Evolutionary conservation across 2,888 invertebrate genomes (phyloP).

Genomic region (Sarcophaga caerulescens): DNA sequence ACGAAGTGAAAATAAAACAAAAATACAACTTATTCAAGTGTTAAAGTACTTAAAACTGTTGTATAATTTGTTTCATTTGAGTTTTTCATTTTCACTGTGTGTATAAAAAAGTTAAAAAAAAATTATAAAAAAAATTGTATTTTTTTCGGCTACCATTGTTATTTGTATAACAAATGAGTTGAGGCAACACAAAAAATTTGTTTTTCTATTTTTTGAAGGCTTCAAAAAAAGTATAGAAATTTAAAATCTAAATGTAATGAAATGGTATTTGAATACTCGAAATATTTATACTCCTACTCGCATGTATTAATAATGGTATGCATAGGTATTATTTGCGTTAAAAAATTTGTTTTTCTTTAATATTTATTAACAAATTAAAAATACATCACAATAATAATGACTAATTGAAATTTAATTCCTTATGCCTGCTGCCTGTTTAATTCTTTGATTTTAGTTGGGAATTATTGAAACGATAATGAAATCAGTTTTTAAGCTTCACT

Average conservation of each 20-base stretch:
- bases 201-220: neutral
- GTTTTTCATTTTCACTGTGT: neutral
- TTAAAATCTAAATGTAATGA: neutral
- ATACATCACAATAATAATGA: conserved; percentile 28
- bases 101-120: neutral
- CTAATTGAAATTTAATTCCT: conserved; percentile 39
- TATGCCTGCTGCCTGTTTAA: neutral
- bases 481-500: conserved; percentile 49
- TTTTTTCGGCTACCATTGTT: neutral
- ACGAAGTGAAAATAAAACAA: neutral
- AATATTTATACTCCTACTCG: neutral
- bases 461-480: conserved; percentile 8
- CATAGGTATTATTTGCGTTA: neutral
- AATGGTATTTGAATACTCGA: neutral
- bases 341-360: neutral
- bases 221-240: neutral
- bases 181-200: neutral
- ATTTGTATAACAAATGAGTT: conserved; percentile 15
- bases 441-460: conserved; percentile 2
- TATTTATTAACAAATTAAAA: neutral
- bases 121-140: neutral
- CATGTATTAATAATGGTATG: no score
- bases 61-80: conserved; percentile 39
- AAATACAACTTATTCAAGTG: conserved; percentile 57
- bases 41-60: conserved; percentile 64